Conservation (phyloP, 2,888 invertebrate genomes). For the Geophilus truncorum region DNA sequence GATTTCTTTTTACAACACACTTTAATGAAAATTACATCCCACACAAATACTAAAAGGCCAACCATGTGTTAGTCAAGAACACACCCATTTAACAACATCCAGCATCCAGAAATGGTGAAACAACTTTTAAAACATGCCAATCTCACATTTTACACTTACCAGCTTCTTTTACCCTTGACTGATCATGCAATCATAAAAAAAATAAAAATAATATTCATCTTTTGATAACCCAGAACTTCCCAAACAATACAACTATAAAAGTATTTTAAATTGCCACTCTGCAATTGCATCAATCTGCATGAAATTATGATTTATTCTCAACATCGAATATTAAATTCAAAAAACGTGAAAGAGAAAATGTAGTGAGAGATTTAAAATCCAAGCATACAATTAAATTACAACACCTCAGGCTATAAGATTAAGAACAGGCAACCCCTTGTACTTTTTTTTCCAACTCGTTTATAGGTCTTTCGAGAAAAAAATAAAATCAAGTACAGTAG, state of each 20-base stretch:
- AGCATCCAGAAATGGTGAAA: constrained; percentile 22
- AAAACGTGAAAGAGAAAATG: no score
- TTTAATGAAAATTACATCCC: not conserved
- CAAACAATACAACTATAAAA: not conserved
- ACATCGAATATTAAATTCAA: no score
- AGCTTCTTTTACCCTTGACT: not conserved
- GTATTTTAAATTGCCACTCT: not conserved
- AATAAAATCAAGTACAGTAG: not conserved
- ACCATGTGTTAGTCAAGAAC: constrained; percentile 3
- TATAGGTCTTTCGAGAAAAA: no score
- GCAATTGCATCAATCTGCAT: no score
- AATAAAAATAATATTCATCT: not conserved
- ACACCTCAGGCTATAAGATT: not conserved
- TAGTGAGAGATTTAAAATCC: not conserved
- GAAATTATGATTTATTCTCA: no score
- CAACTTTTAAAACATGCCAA: not conserved
- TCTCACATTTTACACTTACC: not conserved
- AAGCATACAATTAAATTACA: not conserved
- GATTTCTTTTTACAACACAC: not conserved
- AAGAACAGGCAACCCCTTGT: not conserved
- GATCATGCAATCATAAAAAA: not conserved
- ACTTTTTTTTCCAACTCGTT: not conserved
- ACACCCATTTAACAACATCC: not conserved
- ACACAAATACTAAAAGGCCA: not conserved
- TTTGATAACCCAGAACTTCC: not conserved